These are phyloP conservation scores for Bombyx mandarina DNA, from an alignment of 1,140 invertebrate species.

Conservation along the genomic window DNA sequence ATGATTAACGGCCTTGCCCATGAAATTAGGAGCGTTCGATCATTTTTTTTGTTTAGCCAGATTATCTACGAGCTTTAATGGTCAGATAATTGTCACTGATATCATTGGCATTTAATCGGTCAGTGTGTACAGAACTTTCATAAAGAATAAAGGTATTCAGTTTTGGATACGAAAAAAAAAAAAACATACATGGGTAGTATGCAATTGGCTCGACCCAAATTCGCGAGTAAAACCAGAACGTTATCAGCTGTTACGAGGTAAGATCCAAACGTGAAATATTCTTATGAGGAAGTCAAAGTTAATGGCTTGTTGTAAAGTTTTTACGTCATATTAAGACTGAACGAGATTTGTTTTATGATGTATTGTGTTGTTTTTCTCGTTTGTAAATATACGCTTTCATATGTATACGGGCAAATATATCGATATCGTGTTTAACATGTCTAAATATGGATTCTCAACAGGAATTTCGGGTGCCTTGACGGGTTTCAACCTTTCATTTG, in stretches of 20 bases:
- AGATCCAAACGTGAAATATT: not conserved
- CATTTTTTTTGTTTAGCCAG: constrained; percentile 21
- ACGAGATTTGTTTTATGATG: not conserved
- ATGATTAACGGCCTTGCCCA: constrained; percentile 16
- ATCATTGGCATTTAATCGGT: constrained; percentile 2
- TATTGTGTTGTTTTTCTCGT: not conserved
- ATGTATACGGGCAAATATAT: not conserved
- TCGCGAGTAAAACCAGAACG: constrained; percentile 5
- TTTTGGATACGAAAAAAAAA: not conserved
- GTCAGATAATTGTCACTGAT: constrained; percentile 27
- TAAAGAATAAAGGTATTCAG: not conserved
- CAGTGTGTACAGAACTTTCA: constrained; percentile 9
- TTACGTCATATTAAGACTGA: not conserved
- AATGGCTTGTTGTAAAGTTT: not conserved
- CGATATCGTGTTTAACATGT: not conserved
- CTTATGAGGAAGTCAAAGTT: not conserved
- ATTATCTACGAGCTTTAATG: constrained; percentile 28
- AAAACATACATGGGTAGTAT: constrained; percentile 1
- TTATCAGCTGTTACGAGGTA: constrained; percentile 4
- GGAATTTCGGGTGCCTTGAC: too few relatives aligned
- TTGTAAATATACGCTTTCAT: not conserved
- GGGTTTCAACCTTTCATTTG: too few relatives aligned
- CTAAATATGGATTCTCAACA: not conserved
- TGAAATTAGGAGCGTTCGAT: constrained; percentile 22
- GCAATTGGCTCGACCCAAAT: constrained; percentile 5